These are phyloP conservation scores for Pseudochirops corinnae DNA, from an alignment of 2,797 vertebrate species.

Conservation along the genomic window DNA sequence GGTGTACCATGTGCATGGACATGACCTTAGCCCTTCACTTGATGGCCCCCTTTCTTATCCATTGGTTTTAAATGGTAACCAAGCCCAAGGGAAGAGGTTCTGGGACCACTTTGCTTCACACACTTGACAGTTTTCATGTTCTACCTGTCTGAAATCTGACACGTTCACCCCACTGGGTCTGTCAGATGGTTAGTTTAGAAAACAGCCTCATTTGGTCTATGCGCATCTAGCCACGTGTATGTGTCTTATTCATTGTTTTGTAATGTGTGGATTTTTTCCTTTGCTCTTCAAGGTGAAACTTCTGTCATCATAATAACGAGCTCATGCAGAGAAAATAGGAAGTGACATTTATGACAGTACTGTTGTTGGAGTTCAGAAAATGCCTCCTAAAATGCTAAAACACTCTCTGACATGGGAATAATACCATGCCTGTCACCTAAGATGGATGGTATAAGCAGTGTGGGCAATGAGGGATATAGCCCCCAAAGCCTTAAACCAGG, in stretches of 20 bases:
- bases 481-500: neutral
- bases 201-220: neutral
- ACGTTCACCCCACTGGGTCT: neutral
- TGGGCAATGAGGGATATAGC: too few relatives aligned
- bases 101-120: neutral
- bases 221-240: neutral
- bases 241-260: neutral
- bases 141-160: neutral
- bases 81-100: too few relatives aligned
- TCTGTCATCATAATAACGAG: neutral
- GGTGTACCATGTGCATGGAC: neutral
- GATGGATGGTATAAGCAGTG: neutral
- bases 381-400: neutral
- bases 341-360: neutral
- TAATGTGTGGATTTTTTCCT: neutral
- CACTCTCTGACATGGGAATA: neutral
- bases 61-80: neutral
- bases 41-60: neutral
- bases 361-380: neutral
- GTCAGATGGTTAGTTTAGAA: neutral
- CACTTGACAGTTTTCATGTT: neutral
- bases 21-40: neutral
- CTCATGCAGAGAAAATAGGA: slow-evolving; percentile 22
- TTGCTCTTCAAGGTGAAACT: neutral
- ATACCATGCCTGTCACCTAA: neutral